Evolutionary conservation across 2,888 invertebrate species (phyloP), one percentile per base, ranked within the genome.

Genomic region (Eretmocerus hayati): DNA sequence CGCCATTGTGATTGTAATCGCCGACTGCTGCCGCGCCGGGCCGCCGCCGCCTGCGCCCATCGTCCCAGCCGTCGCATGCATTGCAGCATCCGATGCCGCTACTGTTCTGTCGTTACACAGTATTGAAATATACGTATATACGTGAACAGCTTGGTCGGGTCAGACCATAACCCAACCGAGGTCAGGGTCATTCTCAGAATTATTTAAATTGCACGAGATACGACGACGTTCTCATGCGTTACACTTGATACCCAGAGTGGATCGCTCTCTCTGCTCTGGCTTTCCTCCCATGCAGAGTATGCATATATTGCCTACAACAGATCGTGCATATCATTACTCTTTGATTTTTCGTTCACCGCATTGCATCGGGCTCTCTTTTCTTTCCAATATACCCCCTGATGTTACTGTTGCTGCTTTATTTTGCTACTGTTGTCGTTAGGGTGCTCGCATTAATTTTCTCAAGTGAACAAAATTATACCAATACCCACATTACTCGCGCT

Each of bases 1-100:
- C 38, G 50, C 58, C 58, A 64, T 64, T 63, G 63, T 63, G 60
- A 63, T 64, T 63, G 57, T 60, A 64, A 63, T 63, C 63, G 48
- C 56, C 55, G 61, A 40, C 45, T 43, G 45, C 44, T 43, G 49
- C 46, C 45, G 32, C 40, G 38, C 37, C 37, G 13, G 13, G 37
- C 37, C 20, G 4, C 37, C 40, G 42, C 22, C 21, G 37, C 37
- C 21, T 30, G 16, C 26, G 42, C 42, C 40, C 42, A 23, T n/a
- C n/a, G n/a, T n/a, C n/a, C n/a, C n/a, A n/a, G n/a, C n/a, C n/a
- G n/a, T n/a, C n/a, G n/a, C n/a, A n/a, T n/a, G n/a, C n/a, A n/a
- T n/a, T n/a, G n/a, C n/a, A n/a, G n/a, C n/a, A n/a, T n/a, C n/a
- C n/a, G n/a, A n/a, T n/a, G n/a, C n/a, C n/a, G n/a, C n/a, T n/a